Percentiles rank a stretch among this genome's conserved stretches.
Evolutionary conservation across 2,113 vertebrate species (phyloP).

Genomic region (Irena cyanogastra): DNA sequence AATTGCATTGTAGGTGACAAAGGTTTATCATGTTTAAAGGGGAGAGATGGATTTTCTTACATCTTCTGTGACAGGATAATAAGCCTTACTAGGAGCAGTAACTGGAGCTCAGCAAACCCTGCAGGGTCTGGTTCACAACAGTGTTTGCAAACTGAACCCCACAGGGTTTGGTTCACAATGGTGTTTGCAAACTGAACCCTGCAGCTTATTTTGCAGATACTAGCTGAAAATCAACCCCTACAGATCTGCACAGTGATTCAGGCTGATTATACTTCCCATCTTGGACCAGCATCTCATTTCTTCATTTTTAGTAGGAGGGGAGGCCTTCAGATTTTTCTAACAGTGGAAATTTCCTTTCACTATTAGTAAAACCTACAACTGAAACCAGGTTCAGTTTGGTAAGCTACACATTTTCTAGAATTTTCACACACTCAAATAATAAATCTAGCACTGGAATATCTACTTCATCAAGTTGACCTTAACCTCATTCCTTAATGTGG

Average conservation of each 20-base stretch:
- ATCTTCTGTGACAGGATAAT: constrained; percentile 69
- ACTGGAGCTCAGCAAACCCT: not conserved
- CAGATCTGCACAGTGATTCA: not conserved
- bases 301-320: not conserved
- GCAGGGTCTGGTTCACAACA: not conserved
- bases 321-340: not conserved
- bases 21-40: constrained; percentile 70
- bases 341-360: not conserved
- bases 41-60: constrained; percentile 71
- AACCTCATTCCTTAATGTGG: not conserved
- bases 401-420: not conserved
- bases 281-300: not conserved
- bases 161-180: not conserved
- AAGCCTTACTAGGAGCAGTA: constrained; percentile 54
- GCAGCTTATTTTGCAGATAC: not conserved
- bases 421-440: not conserved
- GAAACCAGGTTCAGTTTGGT: not conserved
- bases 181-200: constrained; percentile 7
- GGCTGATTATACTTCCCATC: not conserved
- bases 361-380: not conserved
- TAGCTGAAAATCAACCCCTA: not conserved
- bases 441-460: not conserved
- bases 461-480: constrained; percentile 53
- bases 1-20: constrained; percentile 76
- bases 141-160: not conserved